Conservation (phyloP, 2,113 vertebrate species). For the Leuciscus idus region DNA sequence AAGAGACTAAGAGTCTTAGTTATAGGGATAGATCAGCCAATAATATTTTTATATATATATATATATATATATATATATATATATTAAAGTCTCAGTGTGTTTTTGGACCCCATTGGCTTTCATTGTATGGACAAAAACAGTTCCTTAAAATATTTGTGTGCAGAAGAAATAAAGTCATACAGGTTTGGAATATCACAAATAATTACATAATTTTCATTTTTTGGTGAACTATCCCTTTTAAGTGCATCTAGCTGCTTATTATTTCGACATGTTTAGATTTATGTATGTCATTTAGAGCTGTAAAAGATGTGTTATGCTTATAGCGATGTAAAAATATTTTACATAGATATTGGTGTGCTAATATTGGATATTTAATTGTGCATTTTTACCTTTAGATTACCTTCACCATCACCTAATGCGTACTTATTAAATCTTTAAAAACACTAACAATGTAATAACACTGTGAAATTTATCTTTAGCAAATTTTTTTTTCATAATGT, state of each 20-base stretch:
- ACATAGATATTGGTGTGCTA: background rate
- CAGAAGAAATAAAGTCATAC: background rate
- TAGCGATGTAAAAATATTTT: background rate
- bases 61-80: too few species aligned
- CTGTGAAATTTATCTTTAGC: background rate
- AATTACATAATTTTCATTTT: background rate
- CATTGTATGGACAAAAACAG: background rate
- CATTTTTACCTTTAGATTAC: background rate
- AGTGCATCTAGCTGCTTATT: background rate
- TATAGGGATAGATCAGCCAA: background rate
- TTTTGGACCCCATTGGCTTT: background rate
- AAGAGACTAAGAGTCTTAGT: background rate
- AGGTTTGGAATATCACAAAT: background rate
- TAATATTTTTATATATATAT: too few species aligned
- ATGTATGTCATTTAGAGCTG: background rate
- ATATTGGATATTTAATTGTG: background rate
- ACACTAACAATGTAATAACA: background rate
- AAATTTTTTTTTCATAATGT: too few species aligned
- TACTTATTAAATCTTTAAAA: background rate
- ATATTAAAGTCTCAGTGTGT: too few species aligned
- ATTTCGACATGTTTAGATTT: background rate
- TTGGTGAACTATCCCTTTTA: background rate
- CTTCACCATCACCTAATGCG: background rate
- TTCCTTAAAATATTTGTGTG: background rate
- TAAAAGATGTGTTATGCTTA: background rate